Conservation (phyloP, 2,113 vertebrate genomes). For the Notechis scutatus region DNA sequence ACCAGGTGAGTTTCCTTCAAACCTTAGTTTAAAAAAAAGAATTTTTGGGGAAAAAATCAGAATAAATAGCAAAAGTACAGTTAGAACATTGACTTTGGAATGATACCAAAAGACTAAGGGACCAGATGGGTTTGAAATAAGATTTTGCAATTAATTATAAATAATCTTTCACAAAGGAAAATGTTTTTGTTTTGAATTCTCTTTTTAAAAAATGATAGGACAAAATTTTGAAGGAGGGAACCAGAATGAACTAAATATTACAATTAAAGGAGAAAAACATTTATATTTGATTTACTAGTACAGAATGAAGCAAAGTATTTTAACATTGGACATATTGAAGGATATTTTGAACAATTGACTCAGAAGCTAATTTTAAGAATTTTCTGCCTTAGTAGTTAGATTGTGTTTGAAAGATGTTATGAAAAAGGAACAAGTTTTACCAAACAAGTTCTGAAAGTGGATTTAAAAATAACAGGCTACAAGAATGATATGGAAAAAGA, state of each 20-base stretch:
- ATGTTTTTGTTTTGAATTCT: neutral
- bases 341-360: neutral
- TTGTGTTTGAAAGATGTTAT: neutral
- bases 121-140: neutral
- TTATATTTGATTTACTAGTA: neutral
- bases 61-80: neutral
- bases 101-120: neutral
- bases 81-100: neutral
- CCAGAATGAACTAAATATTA: neutral
- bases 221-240: neutral
- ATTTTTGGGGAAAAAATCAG: too few species aligned
- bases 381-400: neutral
- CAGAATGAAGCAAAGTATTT: neutral
- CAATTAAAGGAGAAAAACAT: neutral
- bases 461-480: neutral
- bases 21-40: neutral
- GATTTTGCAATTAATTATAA: neutral
- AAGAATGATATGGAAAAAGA: neutral
- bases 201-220: neutral
- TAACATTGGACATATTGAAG: neutral
- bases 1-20: neutral
- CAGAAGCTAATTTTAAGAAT: neutral
- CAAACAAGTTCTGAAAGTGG: neutral
- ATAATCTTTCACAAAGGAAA: neutral
- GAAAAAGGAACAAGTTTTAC: neutral